phyloP scores from a whole-genome alignment of 2,888 invertebrate species.

The Lissonota sp. region DNA sequence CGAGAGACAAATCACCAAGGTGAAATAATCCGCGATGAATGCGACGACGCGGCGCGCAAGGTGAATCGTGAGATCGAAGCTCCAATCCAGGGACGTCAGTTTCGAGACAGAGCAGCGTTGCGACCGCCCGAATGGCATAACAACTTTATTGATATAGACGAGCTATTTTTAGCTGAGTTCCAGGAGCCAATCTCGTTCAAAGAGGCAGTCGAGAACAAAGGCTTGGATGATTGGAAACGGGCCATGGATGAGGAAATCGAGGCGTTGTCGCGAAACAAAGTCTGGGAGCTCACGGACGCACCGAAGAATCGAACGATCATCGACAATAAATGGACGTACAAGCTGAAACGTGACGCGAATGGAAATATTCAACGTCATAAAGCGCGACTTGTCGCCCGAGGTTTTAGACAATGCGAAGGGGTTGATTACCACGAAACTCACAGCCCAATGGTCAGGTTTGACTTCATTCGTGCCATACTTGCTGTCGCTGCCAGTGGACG shows the following conservation, averaged over 20 bases:
- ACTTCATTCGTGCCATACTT: not conserved
- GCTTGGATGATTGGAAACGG: constrained; percentile 4
- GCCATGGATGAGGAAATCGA: constrained; percentile 45
- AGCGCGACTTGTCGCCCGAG: not conserved
- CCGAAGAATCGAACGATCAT: not conserved
- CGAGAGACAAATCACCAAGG: no score
- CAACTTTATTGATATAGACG: constrained; percentile 16
- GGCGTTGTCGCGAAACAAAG: constrained; percentile 18
- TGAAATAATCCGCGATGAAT: no score
- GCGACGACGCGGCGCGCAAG: no score
- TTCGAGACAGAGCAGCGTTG: constrained; percentile 5
- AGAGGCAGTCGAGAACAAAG: constrained; percentile 11
- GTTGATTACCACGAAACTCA: constrained; percentile 1
- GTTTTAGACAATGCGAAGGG: constrained; percentile 1
- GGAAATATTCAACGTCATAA: not conserved
- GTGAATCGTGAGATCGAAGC: constrained; percentile 9
- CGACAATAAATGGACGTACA: constrained; percentile 12
- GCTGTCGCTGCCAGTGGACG: not conserved
- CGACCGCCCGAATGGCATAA: constrained; percentile 11
- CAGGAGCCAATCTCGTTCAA: constrained; percentile 13
- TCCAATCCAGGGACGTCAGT: not conserved
- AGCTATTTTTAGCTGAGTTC: constrained; percentile 25
- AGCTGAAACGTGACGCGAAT: constrained; percentile 5
- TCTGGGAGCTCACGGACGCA: constrained; percentile 33
- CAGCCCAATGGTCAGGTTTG: constrained; percentile 4